Base-by-base conservation (phyloP, 2,888 invertebrate genomes). In the Dasypolia templi region DNA sequence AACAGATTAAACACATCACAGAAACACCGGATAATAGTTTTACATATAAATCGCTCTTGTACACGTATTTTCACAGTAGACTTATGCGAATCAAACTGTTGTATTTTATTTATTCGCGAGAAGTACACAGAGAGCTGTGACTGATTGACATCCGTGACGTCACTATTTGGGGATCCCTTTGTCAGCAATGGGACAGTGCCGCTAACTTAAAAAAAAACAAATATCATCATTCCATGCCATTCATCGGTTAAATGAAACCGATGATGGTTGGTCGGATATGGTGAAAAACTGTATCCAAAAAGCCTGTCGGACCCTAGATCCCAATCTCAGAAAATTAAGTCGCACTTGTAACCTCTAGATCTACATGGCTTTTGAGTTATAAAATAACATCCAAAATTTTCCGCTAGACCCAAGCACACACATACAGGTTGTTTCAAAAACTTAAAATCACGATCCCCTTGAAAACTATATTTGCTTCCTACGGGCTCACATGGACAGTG, bases 351-450 rank as follows among this genome's bases (percentile, higher is more conserved):
- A 32, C 32, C 56, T 1, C 19, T 19, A 56, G 6, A 62, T 62
- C 29, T 44, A 7, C 12, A 26, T 19, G 1, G 2, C 0, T 12
- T 29, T 9, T 5, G 5, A 44, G 22, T 29, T 44, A 7, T 11
- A 26, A 61, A 35, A 32, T 22, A 12, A 49, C n/a, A n/a, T n/a
- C 2, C 14, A 17, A 11, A 58, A 39, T 39, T 46, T 26, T 49
- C 19, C 22, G 22, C 26, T 59, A 53, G 6, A 32, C 19, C 17
- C 32, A 62, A 51, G 7, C 29, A 3, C 62, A n/a, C 44, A 66
- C 53, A 53, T 14, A 62, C 42, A 61, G 53, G 17, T 32, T 44
- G 56, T 62, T 69, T 46, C 26, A 72, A 68, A 81, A 82, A 69
- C 72, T 78, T 53, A 63, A 71, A 69, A 69, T 56, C n/a, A 26